Evolutionary conservation across 2,113 vertebrate species (phyloP).

Genomic region (Epinephelus lanceolatus): DNA sequence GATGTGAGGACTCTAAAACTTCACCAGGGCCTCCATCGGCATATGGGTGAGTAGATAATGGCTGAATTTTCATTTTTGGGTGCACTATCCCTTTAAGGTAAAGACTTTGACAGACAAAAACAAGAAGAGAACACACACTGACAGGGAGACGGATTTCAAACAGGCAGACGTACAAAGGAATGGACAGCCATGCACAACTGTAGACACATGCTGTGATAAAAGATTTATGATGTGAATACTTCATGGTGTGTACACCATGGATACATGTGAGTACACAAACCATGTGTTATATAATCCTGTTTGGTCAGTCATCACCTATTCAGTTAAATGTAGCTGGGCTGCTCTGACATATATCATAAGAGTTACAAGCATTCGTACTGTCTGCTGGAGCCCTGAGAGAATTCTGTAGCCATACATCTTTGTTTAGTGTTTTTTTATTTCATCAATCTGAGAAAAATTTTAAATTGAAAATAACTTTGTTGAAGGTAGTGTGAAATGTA

Average conservation of each 20-base stretch:
- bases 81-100: background rate
- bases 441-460: background rate
- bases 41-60: too few species aligned
- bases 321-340: constrained; percentile 28
- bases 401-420: background rate
- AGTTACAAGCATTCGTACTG: constrained; percentile 15
- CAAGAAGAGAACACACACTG: constrained; percentile 23
- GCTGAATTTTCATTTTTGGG: too few species aligned
- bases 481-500: background rate
- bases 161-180: constrained; percentile 37
- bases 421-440: background rate
- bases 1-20: too few species aligned
- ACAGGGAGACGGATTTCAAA: constrained; percentile 42
- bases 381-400: background rate
- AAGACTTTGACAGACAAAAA: constrained; percentile 8
- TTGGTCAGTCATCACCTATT: constrained; percentile 35
- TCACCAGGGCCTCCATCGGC: too few species aligned
- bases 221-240: constrained; percentile 47
- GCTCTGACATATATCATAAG: constrained; percentile 30
- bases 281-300: constrained; percentile 33
- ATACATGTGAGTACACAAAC: constrained; percentile 39
- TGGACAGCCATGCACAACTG: constrained; percentile 43
- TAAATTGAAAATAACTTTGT: background rate
- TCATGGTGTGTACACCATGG: constrained; percentile 31
- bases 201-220: constrained; percentile 56